Evolutionary conservation across 2,113 vertebrate species (phyloP), one percentile per base, ranked within the genome.

Genomic region (Casuarius casuarius): DNA sequence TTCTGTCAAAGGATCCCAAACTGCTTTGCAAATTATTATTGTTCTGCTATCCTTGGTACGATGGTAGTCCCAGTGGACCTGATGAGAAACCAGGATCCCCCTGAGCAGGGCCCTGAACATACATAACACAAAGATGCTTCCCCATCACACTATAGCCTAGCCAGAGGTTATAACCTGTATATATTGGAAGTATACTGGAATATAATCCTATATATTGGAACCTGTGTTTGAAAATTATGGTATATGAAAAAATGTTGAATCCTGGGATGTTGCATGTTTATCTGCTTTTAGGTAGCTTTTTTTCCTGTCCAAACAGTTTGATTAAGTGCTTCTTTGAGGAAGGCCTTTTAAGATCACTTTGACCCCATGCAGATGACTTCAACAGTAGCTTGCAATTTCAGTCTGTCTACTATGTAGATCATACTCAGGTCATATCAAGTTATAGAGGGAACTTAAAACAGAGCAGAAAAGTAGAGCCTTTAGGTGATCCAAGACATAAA

Each of bases 71-170:
- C 40, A 38, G 42, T 18, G 20, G 65, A 51, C 29, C 66, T 67
- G 20, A 58, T 67, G 59, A 75, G 44, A 89, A 89, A 80, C 5
- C 44, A 71, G 29, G 46, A 31, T n/a, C 10, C 89, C 40, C 29
- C n/a, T 62, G 77, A 44, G 33, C 17, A 56, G 14, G 10, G 56
- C 12, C 33, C 35, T 63, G 33, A n/a, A 63, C 23, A 38, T 25
- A 38, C 51, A 14, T 42, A 40, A 52, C 6, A 59, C 5, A 59
- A 10, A 0, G 0, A 35, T 35, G 16, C 25, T 76, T 71, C 23
- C 44, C 38, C 28, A 35, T 42, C 26, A 13, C 20, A 12, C 65
- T 26, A 0, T 42, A 62, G 40, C 59, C 44, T 40, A 49, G 20
- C 56, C 18, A 44, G 54, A 80, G 29, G 26, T 31, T 82, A 33